Conservation (phyloP, 2,888 invertebrate genomes). For the Drosophila nigritarsus region DNA sequence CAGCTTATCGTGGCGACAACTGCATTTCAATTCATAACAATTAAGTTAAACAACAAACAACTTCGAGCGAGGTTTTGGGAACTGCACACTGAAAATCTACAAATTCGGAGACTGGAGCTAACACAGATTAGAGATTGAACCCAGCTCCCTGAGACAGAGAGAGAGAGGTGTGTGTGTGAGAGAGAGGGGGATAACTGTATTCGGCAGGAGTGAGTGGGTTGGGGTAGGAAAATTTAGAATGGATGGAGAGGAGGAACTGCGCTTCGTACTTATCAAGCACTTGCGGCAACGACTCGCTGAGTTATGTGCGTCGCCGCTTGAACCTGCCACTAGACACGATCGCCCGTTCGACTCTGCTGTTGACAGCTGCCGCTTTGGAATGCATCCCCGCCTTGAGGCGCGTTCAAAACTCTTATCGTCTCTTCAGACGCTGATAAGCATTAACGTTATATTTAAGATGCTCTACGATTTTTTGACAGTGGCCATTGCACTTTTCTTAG, state of each 20-base stretch:
- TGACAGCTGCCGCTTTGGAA: constrained; percentile 46
- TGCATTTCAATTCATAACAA: constrained; percentile 77
- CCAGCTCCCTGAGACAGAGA: neutral
- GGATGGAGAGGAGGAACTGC: neutral
- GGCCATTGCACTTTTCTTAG: neutral
- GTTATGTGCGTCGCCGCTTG: constrained; percentile 41
- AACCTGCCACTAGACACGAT: constrained; percentile 39
- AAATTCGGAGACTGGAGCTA: constrained; percentile 3
- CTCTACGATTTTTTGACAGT: neutral
- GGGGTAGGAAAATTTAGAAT: neutral
- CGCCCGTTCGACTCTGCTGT: constrained; percentile 29
- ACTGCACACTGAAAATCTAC: constrained; percentile 1
- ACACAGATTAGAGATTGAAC: constrained; percentile 16
- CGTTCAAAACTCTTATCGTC: constrained; percentile 22
- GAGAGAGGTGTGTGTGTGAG: neutral
- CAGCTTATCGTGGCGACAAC: constrained; percentile 58
- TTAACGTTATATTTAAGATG: neutral
- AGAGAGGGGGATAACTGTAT: too few species aligned
- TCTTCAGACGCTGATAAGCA: constrained; percentile 27
- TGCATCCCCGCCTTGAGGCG: neutral
- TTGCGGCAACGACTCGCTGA: constrained; percentile 42
- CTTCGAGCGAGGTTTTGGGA: constrained; percentile 5
- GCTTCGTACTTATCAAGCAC: constrained; percentile 38
- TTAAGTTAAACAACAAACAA: constrained; percentile 62
- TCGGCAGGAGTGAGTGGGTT: neutral